Conservation (phyloP, 2,113 vertebrate species). For the Bubo scandiacus region DNA sequence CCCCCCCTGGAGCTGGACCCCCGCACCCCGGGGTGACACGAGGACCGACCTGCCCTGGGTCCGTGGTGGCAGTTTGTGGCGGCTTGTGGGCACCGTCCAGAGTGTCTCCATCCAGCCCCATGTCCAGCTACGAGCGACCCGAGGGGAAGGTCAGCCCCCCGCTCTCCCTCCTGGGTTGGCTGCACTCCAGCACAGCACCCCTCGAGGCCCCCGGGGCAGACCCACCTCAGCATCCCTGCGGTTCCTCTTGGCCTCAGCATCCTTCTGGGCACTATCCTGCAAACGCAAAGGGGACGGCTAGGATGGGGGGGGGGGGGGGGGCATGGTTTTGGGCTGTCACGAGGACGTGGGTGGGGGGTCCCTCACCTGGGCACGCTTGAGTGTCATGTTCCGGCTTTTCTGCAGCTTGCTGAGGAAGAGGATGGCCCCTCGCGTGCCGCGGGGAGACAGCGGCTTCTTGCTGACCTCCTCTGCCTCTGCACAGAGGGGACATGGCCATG, state of each 20-base stretch:
- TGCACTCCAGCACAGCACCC: background rate
- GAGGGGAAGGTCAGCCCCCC: background rate
- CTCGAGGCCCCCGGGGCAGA: background rate
- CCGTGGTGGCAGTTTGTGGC: rapidly evolving
- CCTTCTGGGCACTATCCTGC: slow-evolving; percentile 31
- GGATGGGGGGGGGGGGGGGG: background rate
- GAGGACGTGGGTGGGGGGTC: background rate
- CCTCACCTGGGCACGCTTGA: slow-evolving; percentile 71
- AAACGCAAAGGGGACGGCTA: background rate
- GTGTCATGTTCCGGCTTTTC: slow-evolving; percentile 76
- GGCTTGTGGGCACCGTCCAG: rapidly evolving
- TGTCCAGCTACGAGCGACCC: background rate
- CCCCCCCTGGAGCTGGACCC: background rate
- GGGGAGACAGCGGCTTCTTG: slow-evolving; percentile 54
- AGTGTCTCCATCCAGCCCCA: background rate
- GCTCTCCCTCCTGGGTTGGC: background rate
- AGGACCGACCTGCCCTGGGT: background rate
- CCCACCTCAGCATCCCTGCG: background rate
- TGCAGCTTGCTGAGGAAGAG: slow-evolving; percentile 92
- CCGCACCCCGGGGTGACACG: background rate
- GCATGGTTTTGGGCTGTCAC: background rate
- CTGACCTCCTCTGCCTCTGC: slow-evolving; percentile 53
- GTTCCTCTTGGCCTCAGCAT: slow-evolving; percentile 33
- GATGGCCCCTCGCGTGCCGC: slow-evolving; percentile 75
- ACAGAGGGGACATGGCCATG: background rate